Base-by-base conservation (phyloP, 2,113 vertebrate species). In the Megaptera novaeangliae region DNA sequence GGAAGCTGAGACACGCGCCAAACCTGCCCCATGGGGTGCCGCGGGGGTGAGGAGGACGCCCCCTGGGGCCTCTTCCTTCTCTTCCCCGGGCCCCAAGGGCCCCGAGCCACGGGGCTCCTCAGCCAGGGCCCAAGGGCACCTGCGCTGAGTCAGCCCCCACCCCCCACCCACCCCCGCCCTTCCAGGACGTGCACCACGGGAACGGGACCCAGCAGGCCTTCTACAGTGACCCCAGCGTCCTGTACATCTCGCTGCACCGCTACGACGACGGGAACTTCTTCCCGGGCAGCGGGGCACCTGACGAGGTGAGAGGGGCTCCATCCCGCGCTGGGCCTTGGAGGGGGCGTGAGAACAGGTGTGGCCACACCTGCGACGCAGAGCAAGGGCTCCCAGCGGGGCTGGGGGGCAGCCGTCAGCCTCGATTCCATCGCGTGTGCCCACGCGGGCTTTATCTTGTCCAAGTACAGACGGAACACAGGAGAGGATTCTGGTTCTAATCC, bases 221-320 rank as follows among this genome's bases (percentile, higher is more conserved):
- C 99, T 99, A 99, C 98, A 96, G 98, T 0, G 99, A 99, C 94
- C 99, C 99, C 55, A 99, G 98, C 0, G 98, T 99, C 63, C 99
- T 99, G 57, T 99, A 99, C 27, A 97, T 99, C 98, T 99, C 99
- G 2, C 98, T 99, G 81, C 99, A 99, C 97, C 99, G 99, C 98
- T 99, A 99, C 5, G 99, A 99, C 2, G 99, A 99, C 1, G 99
- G 99, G 34, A 99, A 99, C 99, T 99, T 99, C 99, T 99, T 99
- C 96, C 99, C 99, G 0, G 99, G 99, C 98, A 99, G 99, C 0
- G 99, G 99, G 2, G 99, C 99, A 4, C 99, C 99, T 0, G 99
- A 99, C 0, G 99, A 99, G 99, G 99, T 99, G 94, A 87, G 49
- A 3, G 0, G 81, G 57, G 12, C 41, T 27, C 13, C 1, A 4